Percentiles rank a stretch among this genome's conserved stretches.
phyloP scores from a whole-genome alignment of 2,797 vertebrate species.

The Notoglanidium macrostoma region DNA sequence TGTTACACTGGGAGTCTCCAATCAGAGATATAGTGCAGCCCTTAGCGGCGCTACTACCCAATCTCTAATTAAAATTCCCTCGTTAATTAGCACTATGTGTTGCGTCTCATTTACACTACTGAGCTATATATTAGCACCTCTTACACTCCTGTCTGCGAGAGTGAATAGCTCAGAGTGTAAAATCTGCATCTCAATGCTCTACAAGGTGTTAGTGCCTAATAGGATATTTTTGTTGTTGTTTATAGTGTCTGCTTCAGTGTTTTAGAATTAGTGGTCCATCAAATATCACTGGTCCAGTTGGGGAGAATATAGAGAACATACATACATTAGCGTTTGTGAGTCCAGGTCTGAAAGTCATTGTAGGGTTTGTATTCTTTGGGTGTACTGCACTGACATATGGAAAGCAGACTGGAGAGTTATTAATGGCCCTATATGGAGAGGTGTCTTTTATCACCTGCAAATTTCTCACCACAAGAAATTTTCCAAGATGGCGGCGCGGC shows the following conservation, averaged over 20 bases:
- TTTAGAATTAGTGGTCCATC: neutral
- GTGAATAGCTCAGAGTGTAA: neutral
- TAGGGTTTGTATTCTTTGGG: neutral
- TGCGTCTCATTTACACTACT: constrained; percentile 47
- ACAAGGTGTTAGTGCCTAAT: neutral
- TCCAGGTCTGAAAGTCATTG: neutral
- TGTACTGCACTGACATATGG: neutral
- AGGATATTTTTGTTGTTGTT: constrained; percentile 11
- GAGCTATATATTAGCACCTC: constrained; percentile 40
- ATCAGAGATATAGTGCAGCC: constrained; percentile 14
- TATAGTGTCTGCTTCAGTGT: neutral
- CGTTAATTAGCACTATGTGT: constrained; percentile 39
- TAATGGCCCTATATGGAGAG: constrained; percentile 21
- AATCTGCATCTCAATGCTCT: constrained; percentile 4
- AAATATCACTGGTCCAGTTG: neutral
- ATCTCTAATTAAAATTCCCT: constrained; percentile 42
- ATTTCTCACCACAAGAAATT: too few relatives aligned
- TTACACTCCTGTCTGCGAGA: constrained; percentile 4
- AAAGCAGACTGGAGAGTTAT: constrained; percentile 7
- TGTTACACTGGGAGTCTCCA: constrained; percentile 21
- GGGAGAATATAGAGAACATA: neutral
- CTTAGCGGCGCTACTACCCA: constrained; percentile 15
- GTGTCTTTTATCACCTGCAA: constrained; percentile 23
- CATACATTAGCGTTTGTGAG: neutral
- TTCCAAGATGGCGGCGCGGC: too few relatives aligned